phyloP scores from a whole-genome alignment of 2,888 invertebrate genomes.

The Tetranychus piercei region DNA sequence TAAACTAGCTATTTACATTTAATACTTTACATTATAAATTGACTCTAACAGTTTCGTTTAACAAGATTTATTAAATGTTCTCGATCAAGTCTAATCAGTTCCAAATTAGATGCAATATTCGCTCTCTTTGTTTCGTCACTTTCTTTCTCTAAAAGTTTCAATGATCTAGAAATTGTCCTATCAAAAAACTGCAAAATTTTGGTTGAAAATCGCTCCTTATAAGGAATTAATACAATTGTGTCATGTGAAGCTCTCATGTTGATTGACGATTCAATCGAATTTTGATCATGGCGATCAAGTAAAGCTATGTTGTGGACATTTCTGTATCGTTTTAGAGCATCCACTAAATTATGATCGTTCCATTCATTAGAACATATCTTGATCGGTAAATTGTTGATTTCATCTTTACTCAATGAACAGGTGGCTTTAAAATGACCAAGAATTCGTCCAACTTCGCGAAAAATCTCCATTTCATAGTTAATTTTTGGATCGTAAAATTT shows the following conservation, averaged over 20 bases:
- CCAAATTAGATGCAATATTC: background rate
- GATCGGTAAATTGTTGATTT: background rate
- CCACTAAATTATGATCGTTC: background rate
- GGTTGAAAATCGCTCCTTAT: background rate
- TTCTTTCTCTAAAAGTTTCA: background rate
- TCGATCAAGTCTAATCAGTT: background rate
- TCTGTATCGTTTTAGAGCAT: background rate
- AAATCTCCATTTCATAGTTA: slow-evolving; percentile 2
- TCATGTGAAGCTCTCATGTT: background rate
- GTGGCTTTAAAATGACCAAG: background rate
- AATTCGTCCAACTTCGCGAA: background rate
- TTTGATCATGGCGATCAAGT: background rate
- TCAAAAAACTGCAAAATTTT: background rate
- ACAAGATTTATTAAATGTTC: background rate
- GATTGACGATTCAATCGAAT: background rate
- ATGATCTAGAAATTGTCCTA: background rate
- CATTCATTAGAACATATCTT: background rate
- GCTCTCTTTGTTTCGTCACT: background rate
- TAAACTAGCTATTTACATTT: background rate
- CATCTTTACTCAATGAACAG: background rate
- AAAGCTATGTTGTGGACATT: background rate
- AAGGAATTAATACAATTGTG: background rate
- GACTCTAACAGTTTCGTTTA: background rate
- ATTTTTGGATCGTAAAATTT: background rate
- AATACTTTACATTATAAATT: too few species aligned